phyloP scores from a whole-genome alignment of 2,797 vertebrate species.

The Tauraco hartlaubi region DNA sequence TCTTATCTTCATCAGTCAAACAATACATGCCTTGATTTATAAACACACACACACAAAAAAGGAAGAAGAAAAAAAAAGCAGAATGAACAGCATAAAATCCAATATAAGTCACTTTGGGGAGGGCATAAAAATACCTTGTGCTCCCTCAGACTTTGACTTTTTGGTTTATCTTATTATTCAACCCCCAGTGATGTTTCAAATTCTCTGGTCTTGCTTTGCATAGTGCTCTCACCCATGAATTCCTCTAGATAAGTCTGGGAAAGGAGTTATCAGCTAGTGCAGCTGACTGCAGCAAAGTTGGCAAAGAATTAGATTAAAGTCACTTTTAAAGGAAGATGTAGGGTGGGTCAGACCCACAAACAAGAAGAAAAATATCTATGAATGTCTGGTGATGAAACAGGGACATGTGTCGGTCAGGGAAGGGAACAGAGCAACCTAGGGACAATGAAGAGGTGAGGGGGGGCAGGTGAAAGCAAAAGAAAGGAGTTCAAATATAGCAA shows the following conservation, averaged over 20 bases:
- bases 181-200: constrained; percentile 2
- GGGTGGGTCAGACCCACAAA: background rate
- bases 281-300: constrained; percentile 29
- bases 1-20: background rate
- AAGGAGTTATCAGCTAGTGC: constrained; percentile 34
- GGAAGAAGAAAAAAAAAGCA: background rate
- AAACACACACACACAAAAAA: background rate
- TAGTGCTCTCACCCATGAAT: constrained; percentile 37
- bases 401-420: background rate
- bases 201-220: constrained; percentile 34
- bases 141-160: constrained; percentile 32
- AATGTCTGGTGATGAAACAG: background rate
- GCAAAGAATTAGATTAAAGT: constrained; percentile 18
- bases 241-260: constrained; percentile 38
- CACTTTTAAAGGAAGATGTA: constrained; percentile 11
- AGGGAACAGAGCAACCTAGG: background rate
- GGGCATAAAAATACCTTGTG: background rate
- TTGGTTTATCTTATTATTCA: constrained; percentile 41
- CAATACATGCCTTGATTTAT: background rate
- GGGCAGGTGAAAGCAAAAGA: constrained; percentile 32
- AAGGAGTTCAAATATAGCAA: constrained; percentile 53
- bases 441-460: background rate
- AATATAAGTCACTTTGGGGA: background rate
- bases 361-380: background rate
- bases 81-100: background rate